Evolutionary conservation across 2,797 vertebrate genomes (phyloP).

Genomic region (Simalia tracyae): DNA sequence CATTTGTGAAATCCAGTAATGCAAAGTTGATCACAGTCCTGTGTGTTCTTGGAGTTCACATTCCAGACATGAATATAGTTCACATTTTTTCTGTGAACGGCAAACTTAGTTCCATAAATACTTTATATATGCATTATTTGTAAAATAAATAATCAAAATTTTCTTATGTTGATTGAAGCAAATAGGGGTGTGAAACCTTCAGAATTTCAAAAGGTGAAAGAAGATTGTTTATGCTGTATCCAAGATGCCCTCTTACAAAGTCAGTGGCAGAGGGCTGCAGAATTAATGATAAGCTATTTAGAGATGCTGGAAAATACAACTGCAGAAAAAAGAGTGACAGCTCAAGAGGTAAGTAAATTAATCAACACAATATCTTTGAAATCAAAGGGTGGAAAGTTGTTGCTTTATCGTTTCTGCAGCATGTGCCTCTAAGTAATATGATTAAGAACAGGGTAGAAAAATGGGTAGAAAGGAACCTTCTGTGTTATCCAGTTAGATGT

Average conservation of each 20-base stretch:
- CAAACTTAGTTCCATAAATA: neutral
- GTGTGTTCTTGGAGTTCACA: neutral
- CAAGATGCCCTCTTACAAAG: slow-evolving; percentile 83
- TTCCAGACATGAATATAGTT: neutral
- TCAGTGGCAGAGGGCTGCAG: slow-evolving; percentile 84
- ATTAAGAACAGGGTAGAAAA: neutral
- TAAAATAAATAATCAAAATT: neutral
- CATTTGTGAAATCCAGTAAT: neutral
- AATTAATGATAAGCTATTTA: slow-evolving; percentile 79
- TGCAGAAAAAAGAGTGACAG: neutral
- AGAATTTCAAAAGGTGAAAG: slow-evolving; percentile 76
- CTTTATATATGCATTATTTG: neutral
- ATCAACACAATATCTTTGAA: neutral
- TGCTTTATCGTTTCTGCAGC: neutral
- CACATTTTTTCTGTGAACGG: neutral
- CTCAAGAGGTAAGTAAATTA: slow-evolving; percentile 74
- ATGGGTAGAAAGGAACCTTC: too few species aligned
- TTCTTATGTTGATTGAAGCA: slow-evolving; percentile 45
- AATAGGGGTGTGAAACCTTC: slow-evolving; percentile 46
- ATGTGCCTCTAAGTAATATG: neutral
- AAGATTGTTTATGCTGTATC: slow-evolving; percentile 77
- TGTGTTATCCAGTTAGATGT: neutral
- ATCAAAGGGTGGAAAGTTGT: neutral
- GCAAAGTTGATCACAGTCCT: neutral
- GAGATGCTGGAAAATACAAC: slow-evolving; percentile 79